These are phyloP conservation scores for Carduelis carduelis DNA, from an alignment of 2,797 vertebrate genomes.

Conservation along the genomic window DNA sequence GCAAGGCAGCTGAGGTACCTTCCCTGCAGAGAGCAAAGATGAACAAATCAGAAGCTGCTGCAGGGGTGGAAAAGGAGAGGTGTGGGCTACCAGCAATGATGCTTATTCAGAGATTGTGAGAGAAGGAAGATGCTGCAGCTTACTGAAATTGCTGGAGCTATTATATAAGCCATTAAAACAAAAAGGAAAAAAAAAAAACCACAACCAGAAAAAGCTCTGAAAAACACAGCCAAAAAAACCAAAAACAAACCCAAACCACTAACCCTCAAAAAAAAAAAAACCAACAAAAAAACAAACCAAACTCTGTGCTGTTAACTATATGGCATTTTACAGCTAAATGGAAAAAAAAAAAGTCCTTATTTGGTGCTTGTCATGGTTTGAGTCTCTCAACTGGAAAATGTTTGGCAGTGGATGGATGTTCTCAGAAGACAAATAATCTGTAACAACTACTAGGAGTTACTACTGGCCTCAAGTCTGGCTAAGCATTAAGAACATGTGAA, in stretches of 20 bases:
- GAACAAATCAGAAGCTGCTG: background rate
- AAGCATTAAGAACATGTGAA: background rate
- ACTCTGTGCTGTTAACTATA: background rate
- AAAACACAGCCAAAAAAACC: background rate
- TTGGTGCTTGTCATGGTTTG: background rate
- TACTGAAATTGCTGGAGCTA: background rate
- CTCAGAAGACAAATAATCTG: background rate
- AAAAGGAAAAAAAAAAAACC: accelerated
- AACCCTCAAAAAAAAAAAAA: background rate
- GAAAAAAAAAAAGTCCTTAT: background rate
- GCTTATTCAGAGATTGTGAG: background rate
- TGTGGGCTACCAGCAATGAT: background rate
- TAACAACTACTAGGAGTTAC: background rate
- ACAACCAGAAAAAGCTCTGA: background rate
- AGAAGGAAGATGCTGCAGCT: background rate
- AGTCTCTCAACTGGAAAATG: background rate
- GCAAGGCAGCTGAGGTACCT: background rate
- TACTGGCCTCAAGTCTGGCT: background rate
- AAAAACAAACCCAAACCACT: background rate
- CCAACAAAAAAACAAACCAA: no score
- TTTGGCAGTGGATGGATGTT: background rate
- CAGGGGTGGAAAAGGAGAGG: background rate
- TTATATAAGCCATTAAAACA: background rate
- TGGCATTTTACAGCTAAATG: background rate
- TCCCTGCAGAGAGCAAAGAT: conserved; percentile 18